These are phyloP conservation scores for Druon quercuslanigerum DNA, from an alignment of 1,140 invertebrate species.

Conservation along the genomic window DNA sequence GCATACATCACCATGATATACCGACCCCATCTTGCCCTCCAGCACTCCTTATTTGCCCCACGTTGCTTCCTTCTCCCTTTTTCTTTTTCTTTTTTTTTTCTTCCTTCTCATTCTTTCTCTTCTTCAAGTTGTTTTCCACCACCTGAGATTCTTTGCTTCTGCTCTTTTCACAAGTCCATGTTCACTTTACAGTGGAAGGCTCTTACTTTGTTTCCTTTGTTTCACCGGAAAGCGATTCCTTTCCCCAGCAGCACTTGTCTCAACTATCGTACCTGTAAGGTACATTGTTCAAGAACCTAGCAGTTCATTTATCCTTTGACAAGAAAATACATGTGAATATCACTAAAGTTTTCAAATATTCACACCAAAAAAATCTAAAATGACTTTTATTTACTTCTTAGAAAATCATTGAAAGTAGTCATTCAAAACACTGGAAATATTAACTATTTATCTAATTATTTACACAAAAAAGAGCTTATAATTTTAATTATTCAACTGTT, in stretches of 20 bases:
- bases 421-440: no score
- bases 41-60: constrained; percentile 25
- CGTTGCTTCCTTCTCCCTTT: constrained; percentile 17
- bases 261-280: neutral
- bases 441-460: no score
- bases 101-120: constrained; percentile 17
- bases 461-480: no score
- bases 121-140: constrained; percentile 6
- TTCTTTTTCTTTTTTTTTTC: neutral
- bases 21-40: constrained; percentile 33
- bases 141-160: constrained; percentile 3
- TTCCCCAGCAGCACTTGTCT: neutral
- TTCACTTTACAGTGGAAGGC: constrained; percentile 22
- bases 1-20: constrained; percentile 42
- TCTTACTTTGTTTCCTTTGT: neutral
- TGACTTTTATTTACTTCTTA: no score
- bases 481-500: no score
- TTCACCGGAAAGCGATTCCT: neutral
- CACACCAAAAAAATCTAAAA: no score
- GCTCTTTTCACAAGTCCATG: constrained; percentile 23
- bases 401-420: no score
- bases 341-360: no score
- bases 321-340: no score
- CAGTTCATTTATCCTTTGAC: no score
- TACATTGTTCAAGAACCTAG: no score